phyloP scores from a whole-genome alignment of 1,140 invertebrate species.

The Papilio polytes region DNA sequence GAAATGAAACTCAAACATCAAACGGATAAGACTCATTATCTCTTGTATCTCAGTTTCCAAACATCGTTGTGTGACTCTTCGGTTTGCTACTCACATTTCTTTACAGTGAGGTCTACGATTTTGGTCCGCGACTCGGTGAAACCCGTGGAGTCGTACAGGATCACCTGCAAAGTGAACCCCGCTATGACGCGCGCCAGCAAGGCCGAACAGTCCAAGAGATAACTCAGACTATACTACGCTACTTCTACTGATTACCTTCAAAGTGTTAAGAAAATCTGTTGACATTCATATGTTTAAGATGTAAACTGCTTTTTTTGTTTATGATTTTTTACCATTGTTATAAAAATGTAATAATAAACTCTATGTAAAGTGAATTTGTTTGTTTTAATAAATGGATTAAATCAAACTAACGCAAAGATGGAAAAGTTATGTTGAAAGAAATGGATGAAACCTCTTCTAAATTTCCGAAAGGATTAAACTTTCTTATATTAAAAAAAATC shows the following conservation, averaged over 20 bases:
- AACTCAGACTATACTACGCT: neutral
- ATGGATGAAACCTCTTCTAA: neutral
- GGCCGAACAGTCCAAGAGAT: slow-evolving; percentile 41
- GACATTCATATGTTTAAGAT: neutral
- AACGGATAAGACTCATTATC: slow-evolving; percentile 75
- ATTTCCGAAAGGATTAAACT: too few species aligned
- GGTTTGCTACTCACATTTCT: slow-evolving; percentile 72
- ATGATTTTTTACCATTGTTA: slow-evolving; percentile 16
- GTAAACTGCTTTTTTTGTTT: slow-evolving; percentile 22
- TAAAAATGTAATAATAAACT: neutral
- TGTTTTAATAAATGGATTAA: neutral
- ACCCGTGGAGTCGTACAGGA: slow-evolving; percentile 76
- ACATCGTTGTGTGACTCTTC: slow-evolving; percentile 68
- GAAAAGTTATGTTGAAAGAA: neutral
- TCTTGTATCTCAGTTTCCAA: slow-evolving; percentile 74
- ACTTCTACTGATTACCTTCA: neutral
- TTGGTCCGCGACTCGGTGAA: slow-evolving; percentile 75
- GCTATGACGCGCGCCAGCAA: slow-evolving; percentile 50
- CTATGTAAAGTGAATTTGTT: neutral
- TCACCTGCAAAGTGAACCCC: slow-evolving; percentile 78
- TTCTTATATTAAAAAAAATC: too few species aligned
- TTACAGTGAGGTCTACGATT: slow-evolving; percentile 74
- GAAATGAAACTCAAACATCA: slow-evolving; percentile 76
- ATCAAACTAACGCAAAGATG: too few species aligned
- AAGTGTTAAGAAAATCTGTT: slow-evolving; percentile 4